phyloP scores from a whole-genome alignment of 2,797 vertebrate species.

The Danio tinwini region DNA sequence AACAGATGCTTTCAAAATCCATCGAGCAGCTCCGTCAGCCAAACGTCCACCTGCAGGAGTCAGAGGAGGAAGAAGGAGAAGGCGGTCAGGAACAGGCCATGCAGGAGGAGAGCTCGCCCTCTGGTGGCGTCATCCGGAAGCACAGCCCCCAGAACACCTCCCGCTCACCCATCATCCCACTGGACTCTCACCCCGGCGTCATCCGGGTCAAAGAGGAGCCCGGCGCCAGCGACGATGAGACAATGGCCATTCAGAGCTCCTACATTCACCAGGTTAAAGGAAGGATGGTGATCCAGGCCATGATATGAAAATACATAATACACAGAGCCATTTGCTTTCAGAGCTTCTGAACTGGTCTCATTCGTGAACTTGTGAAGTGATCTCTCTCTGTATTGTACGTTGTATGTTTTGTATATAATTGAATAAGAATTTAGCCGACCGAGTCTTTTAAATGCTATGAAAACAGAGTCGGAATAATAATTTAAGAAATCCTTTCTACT shows the following conservation, averaged over 20 bases:
- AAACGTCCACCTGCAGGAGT: constrained; percentile 90
- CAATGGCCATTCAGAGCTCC: constrained; percentile 85
- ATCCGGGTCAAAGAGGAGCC: constrained; percentile 97
- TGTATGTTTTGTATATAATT: constrained; percentile 78
- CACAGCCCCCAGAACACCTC: constrained; percentile 78
- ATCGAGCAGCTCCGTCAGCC: constrained; percentile 97
- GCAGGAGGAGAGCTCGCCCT: constrained; percentile 88
- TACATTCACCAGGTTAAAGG: constrained; percentile 98
- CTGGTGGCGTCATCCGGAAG: constrained; percentile 81
- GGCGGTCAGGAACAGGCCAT: constrained; percentile 74
- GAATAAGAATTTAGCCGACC: constrained; percentile 64
- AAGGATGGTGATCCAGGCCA: constrained; percentile 95
- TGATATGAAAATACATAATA: constrained; percentile 82
- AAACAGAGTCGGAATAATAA: constrained; percentile 62
- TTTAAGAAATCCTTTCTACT: constrained; percentile 56
- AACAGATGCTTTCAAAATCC: constrained; percentile 96
- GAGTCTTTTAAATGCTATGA: constrained; percentile 70
- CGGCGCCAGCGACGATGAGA: constrained; percentile 90
- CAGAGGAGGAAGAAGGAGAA: constrained; percentile 88
- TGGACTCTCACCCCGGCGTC: constrained; percentile 81
- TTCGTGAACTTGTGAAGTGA: constrained; percentile 79
- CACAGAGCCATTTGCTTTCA: constrained; percentile 42
- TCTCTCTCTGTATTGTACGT: constrained; percentile 77
- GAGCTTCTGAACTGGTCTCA: constrained; percentile 54
- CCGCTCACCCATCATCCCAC: constrained; percentile 78